phyloP scores from a whole-genome alignment of 2,888 invertebrate species.

The Chirona hameri region DNA sequence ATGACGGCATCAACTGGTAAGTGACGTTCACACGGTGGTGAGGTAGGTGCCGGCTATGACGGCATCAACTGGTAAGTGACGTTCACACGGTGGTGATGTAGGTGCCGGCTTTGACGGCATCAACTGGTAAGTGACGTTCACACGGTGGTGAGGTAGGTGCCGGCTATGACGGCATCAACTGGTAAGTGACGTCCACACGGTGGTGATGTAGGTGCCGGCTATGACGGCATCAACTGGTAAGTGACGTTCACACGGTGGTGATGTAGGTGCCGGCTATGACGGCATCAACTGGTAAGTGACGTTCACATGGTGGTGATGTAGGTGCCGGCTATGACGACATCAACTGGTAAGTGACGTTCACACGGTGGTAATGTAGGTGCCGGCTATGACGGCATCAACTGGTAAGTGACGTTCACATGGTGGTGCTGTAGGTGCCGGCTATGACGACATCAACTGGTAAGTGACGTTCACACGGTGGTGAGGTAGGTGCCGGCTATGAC shows the following conservation, averaged over 20 bases:
- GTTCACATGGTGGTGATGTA: neutral
- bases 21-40: constrained; percentile 44
- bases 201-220: neutral
- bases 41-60: too few relatives aligned
- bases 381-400: constrained; percentile 84
- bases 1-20: constrained; percentile 87
- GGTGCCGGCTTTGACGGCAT: neutral
- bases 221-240: neutral
- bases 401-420: constrained; percentile 57
- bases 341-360: constrained; percentile 66
- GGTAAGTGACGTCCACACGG: constrained; percentile 57
- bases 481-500: constrained; percentile 82
- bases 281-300: constrained; percentile 79
- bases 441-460: constrained; percentile 87
- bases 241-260: too few relatives aligned
- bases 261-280: constrained; percentile 85
- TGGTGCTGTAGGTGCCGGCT: constrained; percentile 73
- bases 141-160: too few relatives aligned
- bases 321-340: constrained; percentile 87
- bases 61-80: neutral
- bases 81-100: neutral
- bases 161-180: constrained; percentile 87
- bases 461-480: constrained; percentile 44
- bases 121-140: neutral
- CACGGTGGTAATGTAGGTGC: constrained; percentile 59